Evolutionary conservation across 2,888 invertebrate genomes (phyloP).

Genomic region (Eupithecia exiguata): DNA sequence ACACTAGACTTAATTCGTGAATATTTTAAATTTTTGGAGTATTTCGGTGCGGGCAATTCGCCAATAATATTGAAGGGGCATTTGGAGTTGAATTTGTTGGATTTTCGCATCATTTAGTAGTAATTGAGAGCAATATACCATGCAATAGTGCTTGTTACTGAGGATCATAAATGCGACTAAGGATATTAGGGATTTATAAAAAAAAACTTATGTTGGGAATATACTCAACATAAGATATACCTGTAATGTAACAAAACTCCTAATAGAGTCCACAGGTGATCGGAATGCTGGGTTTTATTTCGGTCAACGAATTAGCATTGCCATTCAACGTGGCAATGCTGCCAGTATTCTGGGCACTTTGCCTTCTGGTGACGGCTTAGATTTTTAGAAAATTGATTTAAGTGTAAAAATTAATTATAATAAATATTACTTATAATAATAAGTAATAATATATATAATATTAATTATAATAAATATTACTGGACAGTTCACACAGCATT

Average conservation of each 20-base stretch:
- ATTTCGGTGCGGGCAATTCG: conserved; percentile 30
- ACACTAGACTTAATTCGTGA: conserved; percentile 51
- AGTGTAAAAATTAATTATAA: no score
- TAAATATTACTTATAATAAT: no score
- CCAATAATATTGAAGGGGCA: conserved; percentile 34
- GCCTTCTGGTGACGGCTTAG: no score
- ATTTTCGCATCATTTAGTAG: conserved; percentile 12
- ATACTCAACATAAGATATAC: background rate
- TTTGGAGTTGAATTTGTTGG: conserved; percentile 28
- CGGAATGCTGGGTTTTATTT: no score
- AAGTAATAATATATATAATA: no score
- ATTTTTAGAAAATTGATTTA: no score
- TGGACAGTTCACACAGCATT: no score
- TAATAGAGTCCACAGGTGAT: no score
- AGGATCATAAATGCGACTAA: background rate
- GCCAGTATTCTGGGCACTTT: no score
- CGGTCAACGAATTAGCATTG: no score
- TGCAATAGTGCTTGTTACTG: background rate
- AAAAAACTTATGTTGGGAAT: background rate
- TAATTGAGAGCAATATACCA: conserved; percentile 19
- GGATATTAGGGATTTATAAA: background rate
- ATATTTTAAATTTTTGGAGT: conserved; percentile 46
- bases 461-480: no score
- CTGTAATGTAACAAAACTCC: background rate
- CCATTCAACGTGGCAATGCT: no score